Base-by-base conservation (phyloP, 2,888 invertebrate species). In the Carterocephalus palaemon region DNA sequence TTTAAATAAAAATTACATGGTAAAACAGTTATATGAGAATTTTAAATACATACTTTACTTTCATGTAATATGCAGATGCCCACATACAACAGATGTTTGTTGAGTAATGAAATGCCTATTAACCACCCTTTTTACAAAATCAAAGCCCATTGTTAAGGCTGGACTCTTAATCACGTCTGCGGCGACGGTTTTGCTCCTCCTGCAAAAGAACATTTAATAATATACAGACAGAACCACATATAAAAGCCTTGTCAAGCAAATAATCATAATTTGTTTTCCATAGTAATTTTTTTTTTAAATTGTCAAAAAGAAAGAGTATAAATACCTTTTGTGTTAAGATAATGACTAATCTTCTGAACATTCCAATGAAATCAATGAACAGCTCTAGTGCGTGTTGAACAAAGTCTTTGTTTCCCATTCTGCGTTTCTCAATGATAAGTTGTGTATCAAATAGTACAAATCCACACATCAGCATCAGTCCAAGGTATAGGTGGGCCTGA, bases 391-490 rank as follows among this genome's bases (percentile, higher is more conserved):
- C 93, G 78, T 98, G 98, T 75, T 91, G 90, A 55, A 99, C 93
- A 75, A 95, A 98, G 84, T 99, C 98, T 73, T 93, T 94, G 88
- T 91, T 97, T 49, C 98, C 98, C 80, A 90, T 89, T 52, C 95
- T 91, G 58, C 93, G 91, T 76, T 98, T 98, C 80, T 97, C 97
- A 62, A 98, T 93, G 58, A 98, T 98, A 56, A 95, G 86, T 84
- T 98, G 98, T n/a, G 99, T 99, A 79, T 99, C 99, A 67, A 95
- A 99, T 53, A 99, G 89, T 7, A 99, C 92, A 80, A 98, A 99
- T 46, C 93, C 97, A 70, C 97, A 97, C 94, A 98, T 96, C 29
- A 97, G 88, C 57, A 92, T 88, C 39, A 99, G 89, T 50, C 98
- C 98, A 56, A 95, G 76, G 75, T 98, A 98, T 39, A 98, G 85